These are phyloP conservation scores for Drosophila dives DNA, from an alignment of 2,888 invertebrate genomes.

Conservation along the genomic window DNA sequence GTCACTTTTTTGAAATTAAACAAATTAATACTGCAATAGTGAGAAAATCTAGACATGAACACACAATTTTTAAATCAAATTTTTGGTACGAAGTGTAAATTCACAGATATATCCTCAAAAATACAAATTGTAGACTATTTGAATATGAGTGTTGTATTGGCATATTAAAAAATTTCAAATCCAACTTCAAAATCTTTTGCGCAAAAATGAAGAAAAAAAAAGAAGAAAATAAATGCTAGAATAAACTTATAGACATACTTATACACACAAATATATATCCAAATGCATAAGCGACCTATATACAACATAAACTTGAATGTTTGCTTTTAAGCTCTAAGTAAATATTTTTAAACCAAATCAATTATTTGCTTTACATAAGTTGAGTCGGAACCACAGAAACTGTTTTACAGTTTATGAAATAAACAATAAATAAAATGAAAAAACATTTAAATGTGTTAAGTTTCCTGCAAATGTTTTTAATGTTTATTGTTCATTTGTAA, in stretches of 20 bases:
- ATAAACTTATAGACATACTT: conserved; percentile 38
- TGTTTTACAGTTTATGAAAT: conserved; percentile 1
- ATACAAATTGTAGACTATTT: conserved; percentile 2
- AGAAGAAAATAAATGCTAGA: conserved; percentile 26
- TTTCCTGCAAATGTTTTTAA: conserved; percentile 28
- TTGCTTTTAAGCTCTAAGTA: conserved; percentile 58
- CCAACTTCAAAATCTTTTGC: conserved; percentile 35
- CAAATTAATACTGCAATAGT: neutral
- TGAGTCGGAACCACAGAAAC: conserved; percentile 7
- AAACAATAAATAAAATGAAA: conserved; percentile 11
- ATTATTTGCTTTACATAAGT: conserved; percentile 14
- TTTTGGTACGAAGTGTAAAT: conserved; percentile 4
- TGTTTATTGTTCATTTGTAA: conserved; percentile 43
- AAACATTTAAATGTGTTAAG: conserved; percentile 34
- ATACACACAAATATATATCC: conserved; percentile 32
- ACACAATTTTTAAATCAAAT: conserved; percentile 8
- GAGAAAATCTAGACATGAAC: conserved; percentile 1
- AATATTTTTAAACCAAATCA: conserved; percentile 22
- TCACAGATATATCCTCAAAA: neutral
- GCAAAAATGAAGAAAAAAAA: conserved; percentile 24
- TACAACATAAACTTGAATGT: conserved; percentile 67
- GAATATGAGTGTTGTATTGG: conserved; percentile 16
- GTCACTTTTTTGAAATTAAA: neutral
- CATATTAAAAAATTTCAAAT: conserved; percentile 18
- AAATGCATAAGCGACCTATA: conserved; percentile 59